phyloP scores from a whole-genome alignment of 2,888 invertebrate genomes.

The Melolontha melolontha region DNA sequence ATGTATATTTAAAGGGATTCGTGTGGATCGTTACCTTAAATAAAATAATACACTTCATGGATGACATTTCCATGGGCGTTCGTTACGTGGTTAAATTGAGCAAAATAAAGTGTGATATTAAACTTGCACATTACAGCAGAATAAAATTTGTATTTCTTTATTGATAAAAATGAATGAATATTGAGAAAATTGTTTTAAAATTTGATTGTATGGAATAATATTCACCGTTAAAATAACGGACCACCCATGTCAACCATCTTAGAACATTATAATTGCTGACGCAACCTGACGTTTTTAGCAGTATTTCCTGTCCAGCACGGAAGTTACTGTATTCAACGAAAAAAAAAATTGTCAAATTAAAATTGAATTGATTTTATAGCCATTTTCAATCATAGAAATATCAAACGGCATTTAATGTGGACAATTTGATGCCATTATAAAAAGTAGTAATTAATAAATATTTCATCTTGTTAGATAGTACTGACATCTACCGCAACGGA shows the following conservation, averaged over 20 bases:
- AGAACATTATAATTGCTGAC: conserved; percentile 40
- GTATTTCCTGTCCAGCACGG: conserved; percentile 40
- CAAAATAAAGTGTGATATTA: neutral
- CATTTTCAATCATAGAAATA: conserved; percentile 25
- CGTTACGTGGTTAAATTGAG: conserved; percentile 31
- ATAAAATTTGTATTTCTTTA: neutral
- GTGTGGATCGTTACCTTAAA: conserved; percentile 41
- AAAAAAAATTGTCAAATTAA: conserved; percentile 35
- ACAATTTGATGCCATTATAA: neutral
- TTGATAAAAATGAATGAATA: neutral
- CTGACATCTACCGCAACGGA: conserved; percentile 48
- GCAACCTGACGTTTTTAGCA: conserved; percentile 20
- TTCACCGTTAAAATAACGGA: conserved; percentile 41
- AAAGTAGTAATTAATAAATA: conserved; percentile 13
- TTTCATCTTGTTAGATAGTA: conserved; percentile 35
- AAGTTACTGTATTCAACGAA: conserved; percentile 38
- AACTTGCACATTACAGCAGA: neutral
- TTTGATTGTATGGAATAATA: conserved; percentile 2
- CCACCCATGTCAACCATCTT: conserved; percentile 44
- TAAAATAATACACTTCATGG: conserved; percentile 41
- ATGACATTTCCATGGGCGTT: conserved; percentile 52
- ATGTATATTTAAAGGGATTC: conserved; percentile 29
- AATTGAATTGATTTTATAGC: conserved; percentile 4
- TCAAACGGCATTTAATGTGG: conserved; percentile 16
- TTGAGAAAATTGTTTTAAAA: neutral